Evolutionary conservation across 2,113 vertebrate species (phyloP).

Genomic region (Penelope pileata): DNA sequence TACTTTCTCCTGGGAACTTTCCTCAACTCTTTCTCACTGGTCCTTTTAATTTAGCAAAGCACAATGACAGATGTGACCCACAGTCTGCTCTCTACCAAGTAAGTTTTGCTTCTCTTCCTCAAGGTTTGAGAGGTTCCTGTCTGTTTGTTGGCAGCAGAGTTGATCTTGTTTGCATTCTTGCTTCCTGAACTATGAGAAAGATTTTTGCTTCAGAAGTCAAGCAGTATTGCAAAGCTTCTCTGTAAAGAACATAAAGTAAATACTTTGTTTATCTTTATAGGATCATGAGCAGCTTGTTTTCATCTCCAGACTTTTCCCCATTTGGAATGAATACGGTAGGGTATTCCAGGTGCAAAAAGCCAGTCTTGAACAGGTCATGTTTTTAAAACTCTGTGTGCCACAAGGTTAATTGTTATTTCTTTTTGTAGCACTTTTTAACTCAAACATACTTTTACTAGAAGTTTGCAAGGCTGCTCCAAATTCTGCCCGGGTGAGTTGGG

Average conservation of each 20-base stretch:
- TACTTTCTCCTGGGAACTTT: background rate
- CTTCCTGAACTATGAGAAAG: background rate
- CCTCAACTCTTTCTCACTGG: background rate
- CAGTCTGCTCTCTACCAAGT: background rate
- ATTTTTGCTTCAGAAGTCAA: background rate
- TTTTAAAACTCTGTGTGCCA: background rate
- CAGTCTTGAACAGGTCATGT: background rate
- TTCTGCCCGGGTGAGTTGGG: background rate
- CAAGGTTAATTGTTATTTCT: background rate
- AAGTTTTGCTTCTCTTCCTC: background rate
- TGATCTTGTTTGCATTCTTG: background rate
- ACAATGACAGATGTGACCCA: background rate
- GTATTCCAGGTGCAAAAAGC: background rate
- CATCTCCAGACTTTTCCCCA: background rate
- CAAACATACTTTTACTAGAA: background rate
- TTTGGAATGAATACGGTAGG: background rate
- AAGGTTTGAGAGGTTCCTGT: background rate
- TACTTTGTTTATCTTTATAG: background rate
- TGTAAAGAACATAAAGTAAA: background rate
- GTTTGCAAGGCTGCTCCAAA: background rate
- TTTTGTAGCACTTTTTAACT: background rate
- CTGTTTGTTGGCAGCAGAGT: fast-evolving
- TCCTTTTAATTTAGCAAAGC: background rate
- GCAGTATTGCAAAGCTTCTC: background rate
- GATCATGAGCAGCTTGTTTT: background rate